Conservation (phyloP, 2,797 vertebrate species). For the Enteromius unitaeniatus region DNA sequence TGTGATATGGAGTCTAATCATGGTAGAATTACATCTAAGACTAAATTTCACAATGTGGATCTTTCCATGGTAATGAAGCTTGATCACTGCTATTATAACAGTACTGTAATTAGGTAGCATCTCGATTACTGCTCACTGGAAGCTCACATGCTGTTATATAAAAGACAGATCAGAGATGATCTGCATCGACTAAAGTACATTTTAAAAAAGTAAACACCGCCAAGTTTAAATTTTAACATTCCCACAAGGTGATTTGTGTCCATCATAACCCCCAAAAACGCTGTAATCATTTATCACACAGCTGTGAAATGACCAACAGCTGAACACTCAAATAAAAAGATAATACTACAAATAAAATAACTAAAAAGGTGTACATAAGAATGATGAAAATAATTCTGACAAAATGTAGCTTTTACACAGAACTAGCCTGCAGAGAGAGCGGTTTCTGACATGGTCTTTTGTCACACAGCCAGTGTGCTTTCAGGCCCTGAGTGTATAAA, state of each 20-base stretch:
- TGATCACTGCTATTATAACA: not conserved
- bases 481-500: not conserved
- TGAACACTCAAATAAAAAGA: not conserved
- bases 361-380: not conserved
- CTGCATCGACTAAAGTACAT: not conserved
- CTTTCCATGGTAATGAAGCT: constrained; percentile 31
- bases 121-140: constrained; percentile 15
- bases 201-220: not conserved
- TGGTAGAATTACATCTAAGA: constrained; percentile 18
- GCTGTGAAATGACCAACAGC: not conserved
- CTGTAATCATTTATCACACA: not conserved
- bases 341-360: not conserved
- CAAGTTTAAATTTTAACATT: not conserved
- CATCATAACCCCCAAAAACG: not conserved
- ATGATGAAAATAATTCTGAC: not conserved
- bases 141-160: not conserved
- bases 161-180: not conserved
- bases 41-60: constrained; percentile 22
- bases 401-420: constrained; percentile 6
- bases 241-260: not conserved
- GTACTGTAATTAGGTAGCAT: constrained; percentile 26
- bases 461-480: constrained; percentile 6
- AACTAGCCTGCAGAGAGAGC: not conserved
- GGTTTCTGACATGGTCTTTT: not conserved
- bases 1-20: constrained; percentile 18